phyloP scores from a whole-genome alignment of 1,140 invertebrate genomes.

The Trinorchestia longiramus region DNA sequence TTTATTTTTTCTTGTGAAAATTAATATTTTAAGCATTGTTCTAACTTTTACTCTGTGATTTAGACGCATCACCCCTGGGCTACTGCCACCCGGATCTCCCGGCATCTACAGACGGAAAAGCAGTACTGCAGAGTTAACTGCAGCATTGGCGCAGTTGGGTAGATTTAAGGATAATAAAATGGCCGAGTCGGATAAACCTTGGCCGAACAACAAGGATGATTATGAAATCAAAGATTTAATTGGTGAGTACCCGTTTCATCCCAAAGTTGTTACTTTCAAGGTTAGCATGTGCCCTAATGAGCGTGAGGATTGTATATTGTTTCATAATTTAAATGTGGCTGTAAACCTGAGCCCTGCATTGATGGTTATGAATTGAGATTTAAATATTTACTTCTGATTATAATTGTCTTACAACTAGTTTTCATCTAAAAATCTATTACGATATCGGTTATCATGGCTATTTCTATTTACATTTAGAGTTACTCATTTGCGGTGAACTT shows the following conservation, averaged over 20 bases:
- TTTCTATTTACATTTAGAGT: too few relatives aligned
- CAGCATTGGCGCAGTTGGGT: slow-evolving; percentile 65
- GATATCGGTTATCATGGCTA: too few relatives aligned
- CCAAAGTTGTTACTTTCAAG: slow-evolving; percentile 57
- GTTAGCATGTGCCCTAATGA: too few relatives aligned
- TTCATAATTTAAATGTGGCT: too few relatives aligned
- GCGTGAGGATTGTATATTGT: too few relatives aligned
- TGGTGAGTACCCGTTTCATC: slow-evolving; percentile 76
- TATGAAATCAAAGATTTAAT: slow-evolving; percentile 96
- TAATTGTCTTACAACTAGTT: too few relatives aligned
- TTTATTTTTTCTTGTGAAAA: neutral
- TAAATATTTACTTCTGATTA: too few relatives aligned
- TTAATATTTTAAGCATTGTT: neutral
- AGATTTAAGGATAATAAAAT: slow-evolving; percentile 75
- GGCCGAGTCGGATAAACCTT: slow-evolving; percentile 76
- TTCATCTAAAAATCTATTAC: too few relatives aligned
- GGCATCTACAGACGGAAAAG: slow-evolving; percentile 78
- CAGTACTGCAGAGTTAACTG: slow-evolving; percentile 70
- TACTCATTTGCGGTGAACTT: too few relatives aligned
- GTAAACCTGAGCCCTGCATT: too few relatives aligned
- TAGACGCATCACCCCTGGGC: slow-evolving; percentile 77
- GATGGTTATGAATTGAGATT: too few relatives aligned
- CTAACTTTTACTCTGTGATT: slow-evolving; percentile 64
- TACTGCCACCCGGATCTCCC: slow-evolving; percentile 76
- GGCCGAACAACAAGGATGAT: slow-evolving; percentile 93